These are phyloP conservation scores for Psilopsiagon aymara DNA, from an alignment of 2,113 vertebrate species.

Conservation along the genomic window DNA sequence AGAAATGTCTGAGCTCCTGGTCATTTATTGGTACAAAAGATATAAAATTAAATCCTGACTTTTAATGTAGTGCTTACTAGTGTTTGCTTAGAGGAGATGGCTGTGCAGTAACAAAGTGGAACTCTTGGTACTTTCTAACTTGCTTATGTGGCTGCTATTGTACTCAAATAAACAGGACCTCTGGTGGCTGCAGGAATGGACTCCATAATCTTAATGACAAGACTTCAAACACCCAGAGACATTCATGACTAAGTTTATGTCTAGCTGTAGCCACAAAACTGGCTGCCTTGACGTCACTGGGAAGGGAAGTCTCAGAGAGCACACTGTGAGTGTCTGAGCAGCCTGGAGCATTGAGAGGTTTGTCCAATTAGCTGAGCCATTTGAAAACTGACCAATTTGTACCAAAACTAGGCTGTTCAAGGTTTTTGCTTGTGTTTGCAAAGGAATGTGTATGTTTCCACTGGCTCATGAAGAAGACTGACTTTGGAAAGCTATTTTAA, in stretches of 20 bases:
- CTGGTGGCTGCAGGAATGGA: not conserved
- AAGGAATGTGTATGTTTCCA: conserved; percentile 49
- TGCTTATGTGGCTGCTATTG: not conserved
- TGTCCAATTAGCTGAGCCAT: not conserved
- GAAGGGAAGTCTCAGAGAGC: not conserved
- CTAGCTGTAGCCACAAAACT: not conserved
- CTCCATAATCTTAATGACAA: not conserved
- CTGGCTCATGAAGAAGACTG: conserved; percentile 32
- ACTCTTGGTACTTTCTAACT: not conserved
- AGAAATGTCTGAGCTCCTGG: not conserved
- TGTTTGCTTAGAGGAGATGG: not conserved
- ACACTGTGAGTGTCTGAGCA: not conserved
- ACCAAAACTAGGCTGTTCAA: not conserved
- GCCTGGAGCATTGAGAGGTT: not conserved
- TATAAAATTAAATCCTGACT: not conserved
- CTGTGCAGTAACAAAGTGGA: not conserved
- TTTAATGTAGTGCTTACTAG: not conserved
- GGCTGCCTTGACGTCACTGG: not conserved
- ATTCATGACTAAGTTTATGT: not conserved
- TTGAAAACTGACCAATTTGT: conserved; percentile 17
- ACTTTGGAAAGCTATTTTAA: conserved; percentile 48
- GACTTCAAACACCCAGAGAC: not conserved
- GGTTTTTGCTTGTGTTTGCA: conserved; percentile 19
- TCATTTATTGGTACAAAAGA: not conserved
- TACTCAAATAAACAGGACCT: not conserved